Evolutionary conservation across 2,113 vertebrate genomes (phyloP), one percentile per base, ranked within the genome.

Genomic region (Zosterops pallidus): DNA sequence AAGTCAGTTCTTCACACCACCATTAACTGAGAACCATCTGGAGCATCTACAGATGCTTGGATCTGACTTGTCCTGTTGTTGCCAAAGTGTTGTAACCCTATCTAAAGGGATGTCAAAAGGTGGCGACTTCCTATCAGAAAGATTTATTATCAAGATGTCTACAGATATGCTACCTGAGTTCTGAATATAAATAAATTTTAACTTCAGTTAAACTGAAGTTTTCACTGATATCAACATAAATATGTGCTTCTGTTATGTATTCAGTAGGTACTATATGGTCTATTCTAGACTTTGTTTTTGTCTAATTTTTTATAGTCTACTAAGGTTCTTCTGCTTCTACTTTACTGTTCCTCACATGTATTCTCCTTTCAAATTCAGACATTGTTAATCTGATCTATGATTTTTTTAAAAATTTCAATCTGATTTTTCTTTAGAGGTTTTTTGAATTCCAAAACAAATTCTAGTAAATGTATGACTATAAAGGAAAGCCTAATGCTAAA

Each of bases 21-120:
- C 42, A 46, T 78, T 90, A 70, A 50, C 42, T 59, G 62, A 95
- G 85, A 88, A 76, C 52, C 56, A 88, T 60, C 75, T 92, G 85
- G n/a, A 84, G 35, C 33, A 70, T 60, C 71, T 86, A 68, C 35
- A 95, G 70, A 83, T 89, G 65, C 65, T 85, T 93, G 62, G 67
- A 93, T 67, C 62, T 75, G 78, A 50, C 57, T 78, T 91, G 21
- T 3, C 62, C 17, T 67, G 20, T 35, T 74, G 31, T 59, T 86
- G 50, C 44, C 69, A 93, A 91, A 89, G 46, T 62, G 22, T 12
- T 65, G 35, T 18, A 84, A 70, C 35, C 42, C 14, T 72, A 31
- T n/a, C 20, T 90, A 91, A 91, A 64, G 20, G 22, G 41, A 81
- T 55, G 7, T n/a, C 52, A 83, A 83, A 89, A 83, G 44, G 53